These are phyloP conservation scores for Stenodema calcarata DNA, from an alignment of 2,888 invertebrate genomes.

Conservation along the genomic window DNA sequence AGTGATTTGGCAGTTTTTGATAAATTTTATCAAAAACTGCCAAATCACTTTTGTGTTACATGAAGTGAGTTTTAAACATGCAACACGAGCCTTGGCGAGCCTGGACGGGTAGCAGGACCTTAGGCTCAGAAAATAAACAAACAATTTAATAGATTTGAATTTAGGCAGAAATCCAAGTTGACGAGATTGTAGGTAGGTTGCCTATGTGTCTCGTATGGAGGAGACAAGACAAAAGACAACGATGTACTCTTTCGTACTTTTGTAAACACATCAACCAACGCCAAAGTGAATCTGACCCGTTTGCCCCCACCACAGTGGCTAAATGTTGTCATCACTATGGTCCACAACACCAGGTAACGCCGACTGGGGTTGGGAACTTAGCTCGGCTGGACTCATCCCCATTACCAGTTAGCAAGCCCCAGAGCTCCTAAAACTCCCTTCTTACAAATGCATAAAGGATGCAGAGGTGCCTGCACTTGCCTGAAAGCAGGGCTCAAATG, in stretches of 20 bases:
- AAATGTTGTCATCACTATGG: not conserved
- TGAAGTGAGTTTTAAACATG: too few relatives aligned
- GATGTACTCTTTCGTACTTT: not conserved
- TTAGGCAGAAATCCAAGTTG: too few relatives aligned
- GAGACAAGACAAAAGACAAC: not conserved
- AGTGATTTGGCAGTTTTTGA: too few relatives aligned
- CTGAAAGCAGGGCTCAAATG: slow-evolving; percentile 3
- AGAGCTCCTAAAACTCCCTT: not conserved
- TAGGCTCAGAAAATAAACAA: too few relatives aligned
- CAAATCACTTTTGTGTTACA: too few relatives aligned
- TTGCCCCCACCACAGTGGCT: not conserved
- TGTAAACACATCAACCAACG: not conserved
- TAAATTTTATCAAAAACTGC: too few relatives aligned
- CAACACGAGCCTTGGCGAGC: too few relatives aligned
- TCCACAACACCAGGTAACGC: not conserved
- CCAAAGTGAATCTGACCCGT: not conserved
- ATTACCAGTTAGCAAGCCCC: not conserved
- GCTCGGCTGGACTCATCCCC: not conserved
- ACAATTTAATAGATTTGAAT: too few relatives aligned
- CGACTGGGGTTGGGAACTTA: slow-evolving; percentile 8
- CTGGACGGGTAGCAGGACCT: too few relatives aligned
- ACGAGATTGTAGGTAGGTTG: too few relatives aligned
- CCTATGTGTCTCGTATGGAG: not conserved
- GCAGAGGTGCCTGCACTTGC: not conserved
- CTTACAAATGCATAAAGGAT: not conserved